These are phyloP conservation scores for Parapsyche elsis DNA, from an alignment of 1,140 invertebrate genomes.

Conservation along the genomic window DNA sequence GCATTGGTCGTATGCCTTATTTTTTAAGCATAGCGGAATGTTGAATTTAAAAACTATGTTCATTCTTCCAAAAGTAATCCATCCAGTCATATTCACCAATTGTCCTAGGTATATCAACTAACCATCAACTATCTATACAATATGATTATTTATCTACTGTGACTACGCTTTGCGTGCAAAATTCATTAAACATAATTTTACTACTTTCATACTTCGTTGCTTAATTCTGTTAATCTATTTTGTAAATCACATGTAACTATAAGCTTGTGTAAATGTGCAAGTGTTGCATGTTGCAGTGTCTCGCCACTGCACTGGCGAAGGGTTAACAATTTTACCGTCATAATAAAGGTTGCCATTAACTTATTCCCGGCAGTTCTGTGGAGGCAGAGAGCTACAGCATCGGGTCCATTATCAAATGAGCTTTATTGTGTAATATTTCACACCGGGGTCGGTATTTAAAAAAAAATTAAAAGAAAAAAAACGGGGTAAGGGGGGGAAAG, in stretches of 20 bases:
- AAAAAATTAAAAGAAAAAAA: background rate
- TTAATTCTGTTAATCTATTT: too few relatives aligned
- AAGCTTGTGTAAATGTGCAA: background rate
- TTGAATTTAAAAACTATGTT: too few relatives aligned
- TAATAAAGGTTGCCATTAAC: constrained; percentile 39
- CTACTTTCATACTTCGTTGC: too few relatives aligned
- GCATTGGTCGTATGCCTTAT: too few relatives aligned
- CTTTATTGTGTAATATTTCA: constrained; percentile 55
- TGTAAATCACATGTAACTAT: background rate
- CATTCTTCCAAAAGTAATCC: too few relatives aligned
- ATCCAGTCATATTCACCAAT: too few relatives aligned
- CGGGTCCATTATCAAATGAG: constrained; percentile 54
- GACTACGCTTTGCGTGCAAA: too few relatives aligned
- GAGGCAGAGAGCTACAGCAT: constrained; percentile 15
- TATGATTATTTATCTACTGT: too few relatives aligned
- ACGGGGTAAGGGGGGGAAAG: constrained; percentile 33
- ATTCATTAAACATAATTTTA: too few relatives aligned
- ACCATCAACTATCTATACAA: too few relatives aligned
- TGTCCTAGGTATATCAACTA: too few relatives aligned
- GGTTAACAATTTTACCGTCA: constrained; percentile 34
- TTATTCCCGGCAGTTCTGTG: constrained; percentile 21
- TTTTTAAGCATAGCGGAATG: too few relatives aligned
- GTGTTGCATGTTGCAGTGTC: background rate
- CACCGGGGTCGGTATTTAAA: constrained; percentile 54
- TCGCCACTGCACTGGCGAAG: background rate